phyloP scores from a whole-genome alignment of 2,888 invertebrate species.

The Scaptomyza cyrtandrae region DNA sequence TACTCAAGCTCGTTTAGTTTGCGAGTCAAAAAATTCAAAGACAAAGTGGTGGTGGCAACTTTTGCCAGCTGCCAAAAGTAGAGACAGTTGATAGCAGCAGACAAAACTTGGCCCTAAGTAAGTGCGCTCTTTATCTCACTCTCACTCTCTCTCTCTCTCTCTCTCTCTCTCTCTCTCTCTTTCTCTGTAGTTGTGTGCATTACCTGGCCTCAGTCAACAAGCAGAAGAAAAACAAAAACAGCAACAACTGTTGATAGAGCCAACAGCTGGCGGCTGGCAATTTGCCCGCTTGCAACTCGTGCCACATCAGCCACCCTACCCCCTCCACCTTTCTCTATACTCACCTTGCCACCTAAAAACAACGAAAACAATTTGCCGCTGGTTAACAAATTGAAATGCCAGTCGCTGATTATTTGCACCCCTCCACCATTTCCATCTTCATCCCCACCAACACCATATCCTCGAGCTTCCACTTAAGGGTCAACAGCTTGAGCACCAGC shows the following conservation, averaged over 20 bases:
- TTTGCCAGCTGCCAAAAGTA: conserved; percentile 75
- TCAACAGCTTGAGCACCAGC: conserved; percentile 3
- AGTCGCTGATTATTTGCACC: conserved; percentile 45
- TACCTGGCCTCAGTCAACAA: conserved; percentile 40
- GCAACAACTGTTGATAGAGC: conserved; percentile 38
- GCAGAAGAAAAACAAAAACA: conserved; percentile 8
- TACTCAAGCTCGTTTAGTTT: conserved; percentile 4
- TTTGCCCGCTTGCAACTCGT: conserved; percentile 28
- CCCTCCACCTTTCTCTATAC: background rate
- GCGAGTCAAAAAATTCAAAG: conserved; percentile 27
- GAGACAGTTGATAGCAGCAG: conserved; percentile 69
- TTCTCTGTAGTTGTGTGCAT: conserved; percentile 52
- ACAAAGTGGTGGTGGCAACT: conserved; percentile 58
- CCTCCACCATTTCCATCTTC: background rate
- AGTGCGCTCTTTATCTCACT: too few relatives aligned
- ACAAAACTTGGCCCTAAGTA: conserved; percentile 60
- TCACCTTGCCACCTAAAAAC: conserved; percentile 10
- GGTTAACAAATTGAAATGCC: conserved; percentile 72
- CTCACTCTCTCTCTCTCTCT: background rate
- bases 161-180: background rate
- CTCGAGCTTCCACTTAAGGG: background rate
- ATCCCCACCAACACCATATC: background rate
- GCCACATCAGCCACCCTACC: conserved; percentile 5
- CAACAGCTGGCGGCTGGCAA: conserved; percentile 36
- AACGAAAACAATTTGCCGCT: conserved; percentile 66